Percentiles rank a stretch among this genome's conserved stretches.
phyloP scores from a whole-genome alignment of 2,888 invertebrate genomes.

The Patella ulyssiponensis region DNA sequence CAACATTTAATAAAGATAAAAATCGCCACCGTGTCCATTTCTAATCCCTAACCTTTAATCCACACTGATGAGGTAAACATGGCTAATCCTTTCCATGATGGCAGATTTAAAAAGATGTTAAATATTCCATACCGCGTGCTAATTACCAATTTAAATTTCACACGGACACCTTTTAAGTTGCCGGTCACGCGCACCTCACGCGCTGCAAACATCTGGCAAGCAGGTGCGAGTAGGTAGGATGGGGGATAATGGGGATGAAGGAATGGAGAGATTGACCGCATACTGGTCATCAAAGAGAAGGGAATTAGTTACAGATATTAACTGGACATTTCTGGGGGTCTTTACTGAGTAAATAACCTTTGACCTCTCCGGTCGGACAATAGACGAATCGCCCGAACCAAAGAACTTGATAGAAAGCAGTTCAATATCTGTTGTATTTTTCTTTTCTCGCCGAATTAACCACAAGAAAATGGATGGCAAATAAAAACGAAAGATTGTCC shows the following conservation, averaged over 20 bases:
- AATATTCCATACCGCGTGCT: neutral
- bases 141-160: slow-evolving; percentile 9
- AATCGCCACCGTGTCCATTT: too few relatives aligned
- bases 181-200: slow-evolving; percentile 13
- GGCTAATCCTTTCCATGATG: slow-evolving; percentile 3
- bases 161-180: neutral
- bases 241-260: neutral
- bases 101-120: neutral
- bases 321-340: neutral
- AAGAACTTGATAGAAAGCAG: too few relatives aligned
- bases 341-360: neutral
- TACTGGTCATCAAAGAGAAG: neutral
- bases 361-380: neutral
- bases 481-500: too few relatives aligned
- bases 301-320: slow-evolving; percentile 1
- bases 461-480: too few relatives aligned
- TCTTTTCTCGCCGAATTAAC: too few relatives aligned
- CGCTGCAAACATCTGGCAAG: slow-evolving; percentile 4
- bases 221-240: neutral
- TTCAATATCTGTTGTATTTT: too few relatives aligned
- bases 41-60: too few relatives aligned
- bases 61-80: neutral
- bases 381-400: too few relatives aligned
- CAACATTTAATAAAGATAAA: too few relatives aligned
- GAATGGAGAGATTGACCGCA: slow-evolving; percentile 2